A percentile compares a stretch with the other conserved stretches of the same genome.
These are phyloP conservation scores for Microctonus brassicae DNA, from an alignment of 2,888 invertebrate species.

Conservation along the genomic window DNA sequence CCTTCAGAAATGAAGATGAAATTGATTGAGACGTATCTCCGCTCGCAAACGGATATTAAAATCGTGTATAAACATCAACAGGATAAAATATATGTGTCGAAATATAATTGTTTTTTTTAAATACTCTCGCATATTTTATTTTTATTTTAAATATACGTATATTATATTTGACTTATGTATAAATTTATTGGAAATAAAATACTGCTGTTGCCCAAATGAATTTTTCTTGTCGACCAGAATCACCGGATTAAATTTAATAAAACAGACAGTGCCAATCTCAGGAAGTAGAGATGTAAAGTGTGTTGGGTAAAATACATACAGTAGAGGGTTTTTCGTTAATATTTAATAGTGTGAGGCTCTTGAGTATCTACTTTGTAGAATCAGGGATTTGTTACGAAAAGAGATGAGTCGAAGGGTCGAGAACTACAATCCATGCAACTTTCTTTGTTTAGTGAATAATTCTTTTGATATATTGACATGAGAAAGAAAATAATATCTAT, in stretches of 20 bases:
- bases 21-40: slow-evolving; percentile 61
- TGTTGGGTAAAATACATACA: slow-evolving; percentile 15
- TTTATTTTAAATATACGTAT: no score
- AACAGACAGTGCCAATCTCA: slow-evolving; percentile 58
- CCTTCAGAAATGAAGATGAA: slow-evolving; percentile 45
- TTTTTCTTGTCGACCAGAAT: slow-evolving; percentile 47
- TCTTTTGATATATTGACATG: not conserved
- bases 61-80: slow-evolving; percentile 26
- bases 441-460: not conserved
- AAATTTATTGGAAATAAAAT: no score
- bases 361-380: slow-evolving; percentile 30
- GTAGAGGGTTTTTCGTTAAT: slow-evolving; percentile 51
- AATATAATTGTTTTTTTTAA: no score
- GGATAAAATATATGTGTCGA: not conserved
- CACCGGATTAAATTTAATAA: slow-evolving; percentile 61
- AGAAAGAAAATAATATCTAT: not conserved
- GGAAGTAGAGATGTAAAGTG: slow-evolving; percentile 50
- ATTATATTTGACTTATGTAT: no score
- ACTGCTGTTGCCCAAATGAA: no score
- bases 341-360: slow-evolving; percentile 51
- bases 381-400: slow-evolving; percentile 25
- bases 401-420: slow-evolving; percentile 16
- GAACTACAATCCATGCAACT: not conserved
- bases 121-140: no score
- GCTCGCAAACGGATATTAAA: slow-evolving; percentile 57